Base-by-base conservation (phyloP, 2,888 invertebrate genomes). In the Trichogramma dendrolimi region DNA sequence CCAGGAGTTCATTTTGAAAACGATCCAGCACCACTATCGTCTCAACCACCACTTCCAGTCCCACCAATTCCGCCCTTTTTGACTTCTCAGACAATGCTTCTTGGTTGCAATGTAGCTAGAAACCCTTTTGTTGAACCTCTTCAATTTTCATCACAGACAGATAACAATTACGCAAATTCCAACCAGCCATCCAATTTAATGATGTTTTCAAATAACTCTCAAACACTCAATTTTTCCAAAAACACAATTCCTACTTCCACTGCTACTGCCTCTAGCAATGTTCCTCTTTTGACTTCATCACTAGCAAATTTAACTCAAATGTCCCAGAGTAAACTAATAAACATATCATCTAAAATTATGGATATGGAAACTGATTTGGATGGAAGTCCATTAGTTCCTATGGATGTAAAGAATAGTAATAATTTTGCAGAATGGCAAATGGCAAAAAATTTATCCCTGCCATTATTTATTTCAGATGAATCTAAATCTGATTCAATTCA, bases 341-440 rank as follows among this genome's bases (percentile, higher is more conserved):
- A 27, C 27, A 27, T 27, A 27, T 27, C 27, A 27, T 27, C 27
- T 27, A 3, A 5, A 50, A 56, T 14, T 39, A 40, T 48, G 46
- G 27, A 27, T 27, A 27, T 27, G 27, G 27, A 75, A 46, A 71
- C 67, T 1, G 74, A 76, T 64, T 52, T 70, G 4, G 72, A 73
- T 52, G 70, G 70, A 4, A 71, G 69, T 62, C 72, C 72, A 5
- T 43, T 73, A 4, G 73, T 73, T 4, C 47, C 67, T 0, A 66
- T 71, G 5, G 69, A 72, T 27, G 27, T 27, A 27, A 27, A 27
- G 27, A 27, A 27, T 27, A 27, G 27, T 27, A 27, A 27, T 27
- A 27, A 27, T 27, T 27, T 27, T 27, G 5, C 66, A 68, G 27
- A 70, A 69, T 39, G 48, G 49, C 5, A 57, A 46, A 14, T 11